A percentile compares a stretch with the other conserved stretches of the same genome.
phyloP scores from a whole-genome alignment of 2,888 invertebrate genomes.

The Drosophila colorata region DNA sequence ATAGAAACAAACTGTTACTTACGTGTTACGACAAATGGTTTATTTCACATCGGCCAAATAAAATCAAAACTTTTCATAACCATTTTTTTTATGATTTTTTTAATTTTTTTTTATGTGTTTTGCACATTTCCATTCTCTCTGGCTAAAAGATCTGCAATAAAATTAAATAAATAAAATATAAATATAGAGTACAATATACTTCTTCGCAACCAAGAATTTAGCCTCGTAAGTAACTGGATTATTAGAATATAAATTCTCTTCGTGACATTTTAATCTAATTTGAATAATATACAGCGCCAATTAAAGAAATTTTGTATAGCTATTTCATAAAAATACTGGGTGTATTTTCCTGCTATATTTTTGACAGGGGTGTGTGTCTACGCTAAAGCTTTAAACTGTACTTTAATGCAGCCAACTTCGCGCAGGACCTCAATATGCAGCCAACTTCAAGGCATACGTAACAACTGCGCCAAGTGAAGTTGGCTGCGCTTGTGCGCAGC shows the following conservation, averaged over 20 bases:
- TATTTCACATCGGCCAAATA: too few species aligned
- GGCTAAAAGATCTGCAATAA: neutral
- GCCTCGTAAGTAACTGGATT: neutral
- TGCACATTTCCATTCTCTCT: neutral
- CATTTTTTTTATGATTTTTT: too few species aligned
- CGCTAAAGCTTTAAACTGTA: neutral
- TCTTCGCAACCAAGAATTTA: neutral
- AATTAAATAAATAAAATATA: neutral
- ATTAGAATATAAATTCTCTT: neutral
- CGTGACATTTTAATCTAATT: neutral
- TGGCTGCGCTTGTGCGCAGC: neutral
- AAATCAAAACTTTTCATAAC: too few species aligned
- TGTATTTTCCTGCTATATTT: neutral
- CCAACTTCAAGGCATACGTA: neutral
- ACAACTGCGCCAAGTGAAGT: neutral
- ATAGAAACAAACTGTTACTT: too few species aligned
- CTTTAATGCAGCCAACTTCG: neutral
- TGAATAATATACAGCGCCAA: neutral
- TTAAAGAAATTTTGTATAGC: neutral
- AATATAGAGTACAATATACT: neutral
- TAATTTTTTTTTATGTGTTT: neutral
- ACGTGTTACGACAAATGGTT: too few species aligned
- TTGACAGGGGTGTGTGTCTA: neutral
- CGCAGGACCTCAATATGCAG: neutral
- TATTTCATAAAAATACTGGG: conserved; percentile 2